Evolutionary conservation across 2,797 vertebrate species (phyloP), one percentile per base, ranked within the genome.

Genomic region (Falco cherrug): DNA sequence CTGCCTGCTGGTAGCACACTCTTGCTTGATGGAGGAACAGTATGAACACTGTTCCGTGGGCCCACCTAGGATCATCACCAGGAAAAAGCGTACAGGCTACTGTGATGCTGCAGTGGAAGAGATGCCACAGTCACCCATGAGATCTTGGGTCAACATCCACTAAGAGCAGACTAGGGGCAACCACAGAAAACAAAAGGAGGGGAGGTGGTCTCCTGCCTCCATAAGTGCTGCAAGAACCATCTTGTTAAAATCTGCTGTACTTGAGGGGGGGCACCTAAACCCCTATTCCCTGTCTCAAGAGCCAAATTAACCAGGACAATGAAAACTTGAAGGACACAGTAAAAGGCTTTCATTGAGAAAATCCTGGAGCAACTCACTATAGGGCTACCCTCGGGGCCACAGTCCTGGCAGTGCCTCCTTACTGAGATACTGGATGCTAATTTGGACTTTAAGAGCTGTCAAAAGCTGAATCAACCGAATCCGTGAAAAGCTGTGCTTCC

Each of bases 361-460:
- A 70, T 29, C 45, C 67, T 16, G 48, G 70, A 87, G 61, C 21
- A 45, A 35, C 11, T 56, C 14, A 0, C 8, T 59, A 4, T 20
- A 6, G 5, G 10, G 29, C 26, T 39, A 47, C 24, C 41, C 20
- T 26, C 16, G 67, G 35, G 78, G 65, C 24, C 10, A 16, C 22
- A 61, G 29, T 26, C 20, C 43, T 1, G 0, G n/a, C 50, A 80
- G 33, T 2, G 2, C 39, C 69, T 90, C 69, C 87, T 75, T 33
- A 50, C 60, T 59, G 2, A 1, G 37, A 29, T 48, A 54, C 16
- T 57, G n/a, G 54, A 94, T 84, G 74, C 54, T 84, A 74, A 93
- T 95, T 92, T 64, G 77, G 78, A 71, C 77, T 84, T 89, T 65
- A 74, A 92, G 93, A 69, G 86, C 76, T 79, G 83, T 57, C 79